Evolutionary conservation across 2,113 vertebrate species (phyloP).

Genomic region (Aptenodytes forsteri): DNA sequence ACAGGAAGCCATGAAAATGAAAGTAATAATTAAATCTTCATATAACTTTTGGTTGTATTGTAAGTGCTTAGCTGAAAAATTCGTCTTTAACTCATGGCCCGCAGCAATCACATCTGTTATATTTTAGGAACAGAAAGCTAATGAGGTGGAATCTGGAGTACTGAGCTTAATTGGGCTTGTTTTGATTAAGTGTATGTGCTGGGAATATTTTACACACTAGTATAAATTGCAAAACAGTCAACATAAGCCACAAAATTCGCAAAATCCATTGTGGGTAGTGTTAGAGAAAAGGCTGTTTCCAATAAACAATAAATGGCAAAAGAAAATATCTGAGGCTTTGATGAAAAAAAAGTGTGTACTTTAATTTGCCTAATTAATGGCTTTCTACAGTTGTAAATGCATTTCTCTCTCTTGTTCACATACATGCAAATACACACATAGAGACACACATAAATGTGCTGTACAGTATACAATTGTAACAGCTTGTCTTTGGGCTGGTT

Average conservation of each 20-base stretch:
- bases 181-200: conserved; percentile 85
- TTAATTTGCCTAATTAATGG: conserved; percentile 56
- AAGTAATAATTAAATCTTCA: conserved; percentile 82
- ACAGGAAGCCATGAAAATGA: conserved; percentile 72
- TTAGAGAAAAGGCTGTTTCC: conserved; percentile 40
- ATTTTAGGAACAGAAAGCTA: conserved; percentile 85
- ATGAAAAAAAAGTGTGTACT: background rate
- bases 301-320: conserved; percentile 52
- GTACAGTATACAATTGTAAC: background rate
- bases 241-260: conserved; percentile 67
- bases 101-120: conserved; percentile 84
- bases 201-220: conserved; percentile 81
- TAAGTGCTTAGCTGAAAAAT: conserved; percentile 79
- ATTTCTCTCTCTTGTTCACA: conserved; percentile 21
- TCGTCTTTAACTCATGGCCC: conserved; percentile 78
- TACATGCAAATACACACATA: background rate
- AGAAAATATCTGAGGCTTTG: conserved; percentile 58
- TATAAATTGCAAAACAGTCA: conserved; percentile 77
- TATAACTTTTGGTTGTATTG: conserved; percentile 78
- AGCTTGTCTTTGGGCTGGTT: conserved; percentile 10
- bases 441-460: background rate
- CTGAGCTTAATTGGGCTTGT: conserved; percentile 85
- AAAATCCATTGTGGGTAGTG: conserved; percentile 65
- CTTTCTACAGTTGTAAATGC: conserved; percentile 21
- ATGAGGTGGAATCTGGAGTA: conserved; percentile 83